These are phyloP conservation scores for Hydrozoanthus tunicans DNA, from an alignment of 64 coral and sea anemone species.

Conservation along the genomic window DNA sequence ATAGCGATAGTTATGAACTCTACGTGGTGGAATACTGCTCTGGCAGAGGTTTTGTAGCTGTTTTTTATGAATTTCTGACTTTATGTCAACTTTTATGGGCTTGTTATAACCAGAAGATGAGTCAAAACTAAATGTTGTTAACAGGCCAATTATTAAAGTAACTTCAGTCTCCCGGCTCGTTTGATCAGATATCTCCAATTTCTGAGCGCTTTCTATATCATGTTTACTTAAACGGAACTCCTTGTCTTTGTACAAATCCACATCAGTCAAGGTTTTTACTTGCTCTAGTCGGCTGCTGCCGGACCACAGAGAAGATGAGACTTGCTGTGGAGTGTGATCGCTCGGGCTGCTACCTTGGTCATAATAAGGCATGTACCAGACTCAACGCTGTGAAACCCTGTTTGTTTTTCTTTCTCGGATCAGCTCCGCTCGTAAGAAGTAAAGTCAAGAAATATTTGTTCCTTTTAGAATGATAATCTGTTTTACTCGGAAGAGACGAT, in stretches of 20 bases:
- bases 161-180: not conserved
- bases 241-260: not conserved
- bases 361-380: not conserved
- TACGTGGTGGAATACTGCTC: conserved; percentile 13
- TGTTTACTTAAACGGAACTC: not conserved
- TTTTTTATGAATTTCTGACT: not conserved
- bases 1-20: conserved; percentile 23
- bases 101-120: not conserved
- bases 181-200: not conserved
- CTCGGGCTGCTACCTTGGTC: not conserved
- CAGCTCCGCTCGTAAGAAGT: conserved; percentile 26
- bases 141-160: not conserved
- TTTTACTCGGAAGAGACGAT: conserved; percentile 37
- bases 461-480: conserved; percentile 18
- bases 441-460: not conserved
- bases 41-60: not conserved
- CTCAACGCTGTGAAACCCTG: conserved; percentile 1
- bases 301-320: not conserved
- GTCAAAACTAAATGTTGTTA: not conserved
- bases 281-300: not conserved
- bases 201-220: not conserved
- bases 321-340: not conserved
- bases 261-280: not conserved
- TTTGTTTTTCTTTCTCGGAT: conserved; percentile 23
- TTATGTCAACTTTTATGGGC: not conserved